Conservation (phyloP, 2,888 invertebrate genomes). For the Cepaea hortensis region DNA sequence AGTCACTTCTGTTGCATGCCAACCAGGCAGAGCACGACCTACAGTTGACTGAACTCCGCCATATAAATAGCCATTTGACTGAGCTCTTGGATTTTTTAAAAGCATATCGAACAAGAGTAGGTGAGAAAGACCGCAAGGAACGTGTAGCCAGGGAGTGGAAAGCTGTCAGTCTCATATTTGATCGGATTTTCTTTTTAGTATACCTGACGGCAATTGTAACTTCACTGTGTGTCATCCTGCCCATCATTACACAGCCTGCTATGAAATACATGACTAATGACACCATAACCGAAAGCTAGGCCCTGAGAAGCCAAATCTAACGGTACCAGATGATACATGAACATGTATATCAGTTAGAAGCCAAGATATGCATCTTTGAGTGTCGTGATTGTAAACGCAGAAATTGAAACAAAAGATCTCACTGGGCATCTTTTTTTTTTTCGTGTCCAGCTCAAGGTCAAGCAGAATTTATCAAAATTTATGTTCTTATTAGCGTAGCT, state of each 20-base stretch:
- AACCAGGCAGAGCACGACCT: slow-evolving; percentile 21
- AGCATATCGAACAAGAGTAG: slow-evolving; percentile 64
- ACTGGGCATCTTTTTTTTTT: too few species aligned
- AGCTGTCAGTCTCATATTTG: slow-evolving; percentile 73
- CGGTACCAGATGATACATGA: too few species aligned
- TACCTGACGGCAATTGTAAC: slow-evolving; percentile 70
- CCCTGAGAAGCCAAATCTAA: too few species aligned
- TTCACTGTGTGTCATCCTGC: slow-evolving; percentile 68
- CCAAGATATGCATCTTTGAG: too few species aligned
- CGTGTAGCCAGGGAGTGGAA: slow-evolving; percentile 73
- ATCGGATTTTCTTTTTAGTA: slow-evolving; percentile 73
- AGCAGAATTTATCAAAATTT: too few species aligned
- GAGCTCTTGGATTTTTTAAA: slow-evolving; percentile 66
- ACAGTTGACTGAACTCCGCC: slow-evolving; percentile 57
- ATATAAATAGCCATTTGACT: slow-evolving; percentile 62
- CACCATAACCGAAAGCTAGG: too few species aligned
- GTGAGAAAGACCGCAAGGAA: slow-evolving; percentile 70
- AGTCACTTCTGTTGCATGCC: slow-evolving; percentile 13
- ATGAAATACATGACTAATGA: neutral
- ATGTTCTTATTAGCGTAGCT: too few species aligned
- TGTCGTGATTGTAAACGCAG: too few species aligned
- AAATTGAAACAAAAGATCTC: too few species aligned
- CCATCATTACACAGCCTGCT: slow-evolving; percentile 56
- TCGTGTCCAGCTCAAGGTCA: too few species aligned
- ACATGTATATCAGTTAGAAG: too few species aligned